Percentiles rank a stretch among this genome's conserved stretches.
phyloP scores from a whole-genome alignment of 2,113 vertebrate species.

The Henicopernis longicauda region DNA sequence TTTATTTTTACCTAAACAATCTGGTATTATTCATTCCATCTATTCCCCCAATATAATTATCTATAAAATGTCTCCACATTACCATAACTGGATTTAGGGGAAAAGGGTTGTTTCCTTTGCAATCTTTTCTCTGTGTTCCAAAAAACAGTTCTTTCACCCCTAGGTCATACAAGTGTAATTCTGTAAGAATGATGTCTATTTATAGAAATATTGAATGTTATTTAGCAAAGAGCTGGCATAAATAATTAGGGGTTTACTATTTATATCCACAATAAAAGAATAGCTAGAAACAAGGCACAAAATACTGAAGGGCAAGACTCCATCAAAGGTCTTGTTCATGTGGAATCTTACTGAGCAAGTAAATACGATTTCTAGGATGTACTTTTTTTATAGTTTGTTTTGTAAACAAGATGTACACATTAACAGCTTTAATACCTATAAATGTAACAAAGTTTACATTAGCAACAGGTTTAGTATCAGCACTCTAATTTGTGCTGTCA shows the following conservation, averaged over 20 bases:
- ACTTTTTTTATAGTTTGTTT: not conserved
- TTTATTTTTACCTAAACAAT: not conserved
- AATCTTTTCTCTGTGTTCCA: not conserved
- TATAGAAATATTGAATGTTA: not conserved
- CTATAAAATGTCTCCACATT: not conserved
- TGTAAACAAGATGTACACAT: not conserved
- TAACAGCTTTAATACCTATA: not conserved
- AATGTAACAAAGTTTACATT: not conserved
- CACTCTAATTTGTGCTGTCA: not conserved
- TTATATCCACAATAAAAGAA: not conserved
- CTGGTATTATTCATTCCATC: not conserved
- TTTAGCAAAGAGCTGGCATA: not conserved
- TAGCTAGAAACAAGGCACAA: not conserved
- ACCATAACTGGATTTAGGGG: not conserved
- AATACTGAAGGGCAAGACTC: not conserved
- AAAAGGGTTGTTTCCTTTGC: not conserved
- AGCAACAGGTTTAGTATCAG: not conserved
- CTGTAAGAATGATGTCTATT: not conserved
- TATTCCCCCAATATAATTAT: not conserved
- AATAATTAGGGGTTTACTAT: not conserved
- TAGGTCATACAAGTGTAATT: not conserved
- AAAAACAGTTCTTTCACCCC: not conserved
- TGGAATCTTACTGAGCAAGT: not conserved
- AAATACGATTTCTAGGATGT: not conserved
- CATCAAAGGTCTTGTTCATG: not conserved